Evolutionary conservation across 2,113 vertebrate species (phyloP).

Genomic region (Acrocephalus kingi): DNA sequence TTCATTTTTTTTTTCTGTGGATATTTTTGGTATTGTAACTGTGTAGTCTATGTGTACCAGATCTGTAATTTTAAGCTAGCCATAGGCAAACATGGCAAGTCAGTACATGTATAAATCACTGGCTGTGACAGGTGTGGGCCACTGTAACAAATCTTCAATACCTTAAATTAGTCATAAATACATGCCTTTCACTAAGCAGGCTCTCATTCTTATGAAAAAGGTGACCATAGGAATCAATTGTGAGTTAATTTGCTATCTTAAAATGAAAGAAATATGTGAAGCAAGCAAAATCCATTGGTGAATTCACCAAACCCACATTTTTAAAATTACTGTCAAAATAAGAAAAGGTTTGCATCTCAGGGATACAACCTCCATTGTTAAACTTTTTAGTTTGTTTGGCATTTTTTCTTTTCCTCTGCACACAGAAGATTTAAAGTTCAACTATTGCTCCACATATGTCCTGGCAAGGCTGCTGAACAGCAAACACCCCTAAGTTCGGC

Average conservation of each 20-base stretch:
- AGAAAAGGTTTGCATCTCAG: not conserved
- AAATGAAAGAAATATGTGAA: constrained; percentile 55
- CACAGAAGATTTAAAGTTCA: constrained; percentile 17
- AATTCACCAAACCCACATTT: constrained; percentile 3
- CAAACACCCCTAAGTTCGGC: constrained; percentile 37
- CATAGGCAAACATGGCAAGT: constrained; percentile 38
- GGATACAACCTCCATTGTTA: not conserved
- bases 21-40: not conserved
- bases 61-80: constrained; percentile 53
- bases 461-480: constrained; percentile 3
- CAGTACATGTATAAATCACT: constrained; percentile 29
- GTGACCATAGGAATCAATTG: constrained; percentile 7
- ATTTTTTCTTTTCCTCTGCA: not conserved
- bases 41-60: not conserved
- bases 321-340: not conserved
- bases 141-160: constrained; percentile 38
- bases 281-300: not conserved
- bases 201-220: not conserved
- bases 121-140: constrained; percentile 10
- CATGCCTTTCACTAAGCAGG: not conserved
- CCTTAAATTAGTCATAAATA: constrained; percentile 44
- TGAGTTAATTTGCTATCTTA: constrained; percentile 43
- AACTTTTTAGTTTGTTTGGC: not conserved
- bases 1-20: not conserved
- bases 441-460: not conserved